A percentile compares a stretch with the other conserved stretches of the same genome.
Conservation (phyloP, 2,113 vertebrate species). For the Pollachius pollachius region DNA sequence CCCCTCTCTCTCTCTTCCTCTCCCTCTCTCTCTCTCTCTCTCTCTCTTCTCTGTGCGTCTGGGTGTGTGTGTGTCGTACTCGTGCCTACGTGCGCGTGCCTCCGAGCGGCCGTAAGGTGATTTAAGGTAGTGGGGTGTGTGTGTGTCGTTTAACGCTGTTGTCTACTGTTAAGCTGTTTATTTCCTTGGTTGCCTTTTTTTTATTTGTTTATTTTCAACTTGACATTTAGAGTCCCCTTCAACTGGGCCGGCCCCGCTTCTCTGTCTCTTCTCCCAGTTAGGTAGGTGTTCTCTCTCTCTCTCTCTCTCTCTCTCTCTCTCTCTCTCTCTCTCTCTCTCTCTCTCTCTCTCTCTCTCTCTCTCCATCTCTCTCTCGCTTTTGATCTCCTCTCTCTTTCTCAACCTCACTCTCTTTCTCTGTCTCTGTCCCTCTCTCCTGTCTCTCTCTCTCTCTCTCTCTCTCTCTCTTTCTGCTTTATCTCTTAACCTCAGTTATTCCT, state of each 20-base stretch:
- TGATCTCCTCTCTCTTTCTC: slow-evolving; percentile 4
- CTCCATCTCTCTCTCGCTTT: not conserved
- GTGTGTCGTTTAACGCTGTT: slow-evolving; percentile 55
- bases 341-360: not conserved
- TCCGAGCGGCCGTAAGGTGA: slow-evolving; percentile 41
- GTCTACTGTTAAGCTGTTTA: slow-evolving; percentile 62
- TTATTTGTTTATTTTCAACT: slow-evolving; percentile 40
- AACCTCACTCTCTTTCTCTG: not conserved
- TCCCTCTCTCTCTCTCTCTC: too few species aligned
- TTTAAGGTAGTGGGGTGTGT: slow-evolving; percentile 59
- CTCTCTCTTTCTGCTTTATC: slow-evolving; percentile 44
- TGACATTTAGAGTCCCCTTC: slow-evolving; percentile 56
- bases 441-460: not conserved
- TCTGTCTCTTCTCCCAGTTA: not conserved
- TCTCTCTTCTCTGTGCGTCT: not conserved
- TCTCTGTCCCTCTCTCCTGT: slow-evolving; percentile 29
- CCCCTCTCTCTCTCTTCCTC: too few species aligned
- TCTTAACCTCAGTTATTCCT: not conserved
- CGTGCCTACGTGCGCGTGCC: not conserved
- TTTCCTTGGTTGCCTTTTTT: slow-evolving; percentile 33
- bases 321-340: slow-evolving; percentile 45
- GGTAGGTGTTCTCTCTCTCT: slow-evolving; percentile 3
- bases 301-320: not conserved
- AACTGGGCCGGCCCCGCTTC: slow-evolving; percentile 44
- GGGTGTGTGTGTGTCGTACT: slow-evolving; percentile 1